Evolutionary conservation across 1,140 invertebrate species (phyloP).

Genomic region (Drosophila erecta): DNA sequence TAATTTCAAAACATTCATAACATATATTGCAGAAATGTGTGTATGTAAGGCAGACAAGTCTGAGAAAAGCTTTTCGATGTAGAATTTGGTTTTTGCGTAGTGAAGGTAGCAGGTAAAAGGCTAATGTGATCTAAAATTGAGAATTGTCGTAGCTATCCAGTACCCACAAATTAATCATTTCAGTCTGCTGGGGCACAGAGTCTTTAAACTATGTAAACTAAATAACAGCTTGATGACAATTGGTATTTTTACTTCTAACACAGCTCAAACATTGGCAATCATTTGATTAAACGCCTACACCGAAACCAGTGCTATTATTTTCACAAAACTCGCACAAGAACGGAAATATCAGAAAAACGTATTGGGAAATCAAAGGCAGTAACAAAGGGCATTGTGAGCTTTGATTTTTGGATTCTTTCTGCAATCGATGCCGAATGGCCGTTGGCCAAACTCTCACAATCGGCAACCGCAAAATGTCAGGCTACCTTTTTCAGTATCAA

Average conservation of each 20-base stretch:
- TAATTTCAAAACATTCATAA: constrained; percentile 16
- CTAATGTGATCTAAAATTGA: neutral
- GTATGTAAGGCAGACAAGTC: constrained; percentile 13
- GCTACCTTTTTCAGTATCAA: constrained; percentile 59
- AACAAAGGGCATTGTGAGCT: constrained; percentile 38
- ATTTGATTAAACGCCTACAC: constrained; percentile 18
- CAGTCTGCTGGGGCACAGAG: too few relatives aligned
- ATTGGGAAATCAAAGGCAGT: constrained; percentile 66
- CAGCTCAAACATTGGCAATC: constrained; percentile 10
- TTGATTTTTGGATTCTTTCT: constrained; percentile 26
- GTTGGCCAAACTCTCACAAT: constrained; percentile 62
- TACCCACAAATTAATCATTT: too few relatives aligned
- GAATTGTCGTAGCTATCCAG: too few relatives aligned
- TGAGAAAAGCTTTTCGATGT: constrained; percentile 25
- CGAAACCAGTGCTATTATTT: constrained; percentile 16
- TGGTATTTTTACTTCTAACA: neutral
- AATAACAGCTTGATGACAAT: too few relatives aligned
- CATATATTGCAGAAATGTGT: neutral
- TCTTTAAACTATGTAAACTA: too few relatives aligned
- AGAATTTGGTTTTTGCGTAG: neutral
- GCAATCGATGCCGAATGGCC: constrained; percentile 11
- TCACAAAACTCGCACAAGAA: neutral
- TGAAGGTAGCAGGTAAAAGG: too few relatives aligned
- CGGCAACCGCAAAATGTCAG: constrained; percentile 69
- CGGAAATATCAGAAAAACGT: constrained; percentile 19